A percentile compares a stretch with the other conserved stretches of the same genome.
phyloP scores from a whole-genome alignment of 30 jellyfish, hydroid and myxozoan species.

The Cassiopea xamachana region DNA sequence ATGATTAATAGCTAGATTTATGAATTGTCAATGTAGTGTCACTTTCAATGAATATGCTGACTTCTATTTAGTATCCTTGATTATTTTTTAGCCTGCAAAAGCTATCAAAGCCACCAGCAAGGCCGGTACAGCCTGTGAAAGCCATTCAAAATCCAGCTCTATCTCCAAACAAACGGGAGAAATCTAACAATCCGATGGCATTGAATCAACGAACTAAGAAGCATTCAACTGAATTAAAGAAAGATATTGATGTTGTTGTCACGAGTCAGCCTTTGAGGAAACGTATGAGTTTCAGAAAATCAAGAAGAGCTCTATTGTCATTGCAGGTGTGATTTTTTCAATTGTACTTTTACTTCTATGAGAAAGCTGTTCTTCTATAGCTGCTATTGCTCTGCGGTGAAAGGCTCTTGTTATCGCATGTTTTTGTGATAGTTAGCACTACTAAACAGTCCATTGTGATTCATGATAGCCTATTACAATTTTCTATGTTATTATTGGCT shows the following conservation, averaged over 20 bases:
- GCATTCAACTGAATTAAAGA: slow-evolving; percentile 43
- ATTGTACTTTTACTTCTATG: too few species aligned
- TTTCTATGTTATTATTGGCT: too few species aligned
- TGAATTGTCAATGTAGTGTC: background rate
- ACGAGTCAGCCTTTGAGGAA: slow-evolving; percentile 52
- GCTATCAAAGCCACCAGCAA: slow-evolving; percentile 74
- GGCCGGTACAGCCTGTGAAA: slow-evolving; percentile 94
- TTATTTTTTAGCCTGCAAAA: slow-evolving; percentile 71
- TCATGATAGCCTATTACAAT: too few species aligned
- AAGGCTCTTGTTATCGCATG: too few species aligned
- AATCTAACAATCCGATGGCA: background rate
- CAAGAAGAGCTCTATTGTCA: slow-evolving; percentile 27
- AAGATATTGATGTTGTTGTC: slow-evolving; percentile 59
- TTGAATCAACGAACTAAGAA: slow-evolving; percentile 19
- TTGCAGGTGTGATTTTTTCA: background rate
- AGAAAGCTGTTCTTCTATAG: background rate
- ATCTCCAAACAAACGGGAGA: slow-evolving; percentile 15
- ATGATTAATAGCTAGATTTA: too few species aligned
- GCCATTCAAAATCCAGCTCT: slow-evolving; percentile 57
- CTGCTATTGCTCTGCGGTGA: background rate
- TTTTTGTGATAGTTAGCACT: too few species aligned
- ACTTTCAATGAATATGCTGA: too few species aligned
- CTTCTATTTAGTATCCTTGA: background rate
- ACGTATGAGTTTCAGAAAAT: slow-evolving; percentile 72
- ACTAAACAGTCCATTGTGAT: too few species aligned